Evolutionary conservation across 2,888 invertebrate genomes (phyloP), one percentile per base, ranked within the genome.

Genomic region (Polydrusus cervinus): DNA sequence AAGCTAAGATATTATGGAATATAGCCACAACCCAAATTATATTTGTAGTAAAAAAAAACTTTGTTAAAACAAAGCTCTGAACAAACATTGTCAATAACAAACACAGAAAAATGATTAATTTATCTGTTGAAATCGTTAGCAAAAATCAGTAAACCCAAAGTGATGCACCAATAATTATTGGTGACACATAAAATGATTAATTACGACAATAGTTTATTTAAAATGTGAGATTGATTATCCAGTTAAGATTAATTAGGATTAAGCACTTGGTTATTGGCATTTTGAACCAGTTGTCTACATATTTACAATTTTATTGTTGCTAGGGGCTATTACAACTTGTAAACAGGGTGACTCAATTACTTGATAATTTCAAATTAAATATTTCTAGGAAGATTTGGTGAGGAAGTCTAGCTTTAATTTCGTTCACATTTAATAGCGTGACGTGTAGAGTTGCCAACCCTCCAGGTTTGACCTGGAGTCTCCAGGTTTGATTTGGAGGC

Each of bases 181-280:
- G 38, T 60, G 60, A 60, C 60, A 60, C 34, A 60, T 60, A 60
- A 6, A 60, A 60, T 60, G 60, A 60, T 60, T 60, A 60, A 60
- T 60, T 16, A 18, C n/a, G 34, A 2, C 16, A 60, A 60, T 60
- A 60, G 51, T 51, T 51, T 20, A 51, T 20, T 51, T 51, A 51
- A 51, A 51, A 51, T 18, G 51, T 10, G 51, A 51, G 51, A 51
- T 51, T 51, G 51, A 51, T 51, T 51, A 51, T 51, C 20, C 51
- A 3, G 8, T 18, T 51, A 20, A 51, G 47, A 47, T 47, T 47
- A 47, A 47, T 47, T 47, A 16, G 51, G 51, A 51, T 51, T 51
- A 9, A 10, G 3, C 16, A 2, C 3, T 0, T 18, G 51, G 3
- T 49, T 18, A 49, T 18, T 49, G 16, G 10, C 9, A 6, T 49